A percentile compares a stretch with the other conserved stretches of the same genome.
phyloP scores from a whole-genome alignment of 1,140 invertebrate species.

The Drosophila equinoxialis region DNA sequence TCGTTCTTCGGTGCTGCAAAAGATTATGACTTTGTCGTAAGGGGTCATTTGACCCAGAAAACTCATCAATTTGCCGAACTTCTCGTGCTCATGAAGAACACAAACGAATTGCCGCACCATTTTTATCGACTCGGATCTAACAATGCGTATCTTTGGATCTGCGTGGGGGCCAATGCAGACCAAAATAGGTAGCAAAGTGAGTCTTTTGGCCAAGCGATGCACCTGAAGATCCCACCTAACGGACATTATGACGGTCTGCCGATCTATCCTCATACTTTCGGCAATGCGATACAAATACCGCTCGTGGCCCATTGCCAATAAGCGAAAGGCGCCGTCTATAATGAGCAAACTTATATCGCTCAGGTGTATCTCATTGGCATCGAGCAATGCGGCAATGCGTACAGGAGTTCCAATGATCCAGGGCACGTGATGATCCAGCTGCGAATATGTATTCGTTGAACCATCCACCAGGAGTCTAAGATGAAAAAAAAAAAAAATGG shows the following conservation, averaged over 20 bases:
- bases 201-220: slow-evolving; percentile 96
- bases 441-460: neutral
- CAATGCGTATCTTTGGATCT: neutral
- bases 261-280: slow-evolving; percentile 94
- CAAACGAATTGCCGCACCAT: slow-evolving; percentile 98
- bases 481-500: neutral
- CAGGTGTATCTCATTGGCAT: slow-evolving; percentile 94
- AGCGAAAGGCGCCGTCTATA: slow-evolving; percentile 90
- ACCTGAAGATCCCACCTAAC: slow-evolving; percentile 99
- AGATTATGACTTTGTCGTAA: slow-evolving; percentile 91
- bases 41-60: slow-evolving; percentile 85
- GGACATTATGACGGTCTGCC: slow-evolving; percentile 99
- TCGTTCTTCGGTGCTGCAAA: slow-evolving; percentile 99
- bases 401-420: slow-evolving; percentile 96
- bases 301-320: slow-evolving; percentile 99
- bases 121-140: slow-evolving; percentile 90
- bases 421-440: slow-evolving; percentile 87
- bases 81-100: slow-evolving; percentile 97
- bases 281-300: slow-evolving; percentile 96
- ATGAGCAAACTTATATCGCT: slow-evolving; percentile 92
- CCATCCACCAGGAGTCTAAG: neutral
- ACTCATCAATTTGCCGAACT: slow-evolving; percentile 96
- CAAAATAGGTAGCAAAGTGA: slow-evolving; percentile 98
- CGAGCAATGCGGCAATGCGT: slow-evolving; percentile 94
- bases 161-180: slow-evolving; percentile 88